Percentiles rank a stretch among this genome's conserved stretches.
Conservation (phyloP, 1,140 invertebrate species). For the Zaprionus africanus region DNA sequence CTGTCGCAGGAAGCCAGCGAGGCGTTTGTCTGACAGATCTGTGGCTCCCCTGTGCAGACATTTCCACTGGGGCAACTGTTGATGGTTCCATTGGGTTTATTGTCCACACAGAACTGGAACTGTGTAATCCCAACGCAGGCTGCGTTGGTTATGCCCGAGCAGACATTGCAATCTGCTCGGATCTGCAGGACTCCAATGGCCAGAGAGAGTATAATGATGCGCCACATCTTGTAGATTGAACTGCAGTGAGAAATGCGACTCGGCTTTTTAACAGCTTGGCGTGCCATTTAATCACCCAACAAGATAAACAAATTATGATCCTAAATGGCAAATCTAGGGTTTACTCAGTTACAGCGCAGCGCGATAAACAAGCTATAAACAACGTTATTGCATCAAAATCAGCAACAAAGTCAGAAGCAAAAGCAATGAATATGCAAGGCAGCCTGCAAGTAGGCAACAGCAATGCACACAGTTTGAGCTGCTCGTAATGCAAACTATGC, state of each 20-base stretch:
- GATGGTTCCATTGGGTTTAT: not conserved
- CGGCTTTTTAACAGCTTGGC: constrained; percentile 25
- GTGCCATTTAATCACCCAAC: not conserved
- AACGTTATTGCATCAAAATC: not conserved
- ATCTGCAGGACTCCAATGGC: constrained; percentile 29
- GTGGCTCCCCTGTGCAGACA: not conserved
- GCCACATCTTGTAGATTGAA: constrained; percentile 32
- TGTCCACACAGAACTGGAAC: constrained; percentile 38
- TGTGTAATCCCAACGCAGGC: constrained; percentile 47
- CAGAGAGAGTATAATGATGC: constrained; percentile 34
- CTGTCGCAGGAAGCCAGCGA: not conserved
- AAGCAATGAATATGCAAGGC: too few relatives aligned
- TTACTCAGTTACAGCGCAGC: not conserved
- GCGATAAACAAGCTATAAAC: not conserved
- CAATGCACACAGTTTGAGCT: not conserved
- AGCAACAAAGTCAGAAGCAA: not conserved
- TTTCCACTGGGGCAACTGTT: constrained; percentile 4
- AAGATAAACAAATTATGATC: not conserved
- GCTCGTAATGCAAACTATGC: not conserved
- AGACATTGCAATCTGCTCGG: constrained; percentile 44
- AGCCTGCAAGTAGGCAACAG: too few relatives aligned
- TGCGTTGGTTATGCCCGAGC: not conserved
- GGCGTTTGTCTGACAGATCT: constrained; percentile 3
- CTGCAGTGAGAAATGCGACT: too few relatives aligned
- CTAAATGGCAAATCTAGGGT: not conserved